phyloP scores from a whole-genome alignment of 1,140 invertebrate genomes.

The Bombyx mori region ASM3026992v2 NC_085126.1:7818001-7818500 shows the following conservation, averaged over 20 bases:
- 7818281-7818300: conserved; percentile 53
- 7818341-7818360: conserved; percentile 43
- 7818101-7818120: conserved; percentile 35
- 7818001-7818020: conserved; percentile 48
- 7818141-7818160: conserved; percentile 42
- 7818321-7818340: conserved; percentile 48
- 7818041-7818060: conserved; percentile 44
- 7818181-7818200: conserved; percentile 52
- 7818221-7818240: conserved; percentile 55
- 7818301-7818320: conserved; percentile 56
- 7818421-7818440: conserved; percentile 32
- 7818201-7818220: conserved; percentile 45
- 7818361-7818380: conserved; percentile 46
- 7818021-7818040: conserved; percentile 35
- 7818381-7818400: conserved; percentile 42
- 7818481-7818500: conserved; percentile 13
- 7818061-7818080: conserved; percentile 45
- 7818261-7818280: conserved; percentile 34
- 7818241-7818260: conserved; percentile 45
- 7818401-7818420: conserved; percentile 31
- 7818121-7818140: conserved; percentile 41
- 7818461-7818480: conserved; percentile 35
- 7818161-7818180: conserved; percentile 48
- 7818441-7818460: conserved; percentile 43
- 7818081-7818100: conserved; percentile 39